Percentiles rank a stretch among this genome's conserved stretches.
Evolutionary conservation across 2,113 vertebrate species (phyloP).

Genomic region (Daubentonia madagascariensis): DNA sequence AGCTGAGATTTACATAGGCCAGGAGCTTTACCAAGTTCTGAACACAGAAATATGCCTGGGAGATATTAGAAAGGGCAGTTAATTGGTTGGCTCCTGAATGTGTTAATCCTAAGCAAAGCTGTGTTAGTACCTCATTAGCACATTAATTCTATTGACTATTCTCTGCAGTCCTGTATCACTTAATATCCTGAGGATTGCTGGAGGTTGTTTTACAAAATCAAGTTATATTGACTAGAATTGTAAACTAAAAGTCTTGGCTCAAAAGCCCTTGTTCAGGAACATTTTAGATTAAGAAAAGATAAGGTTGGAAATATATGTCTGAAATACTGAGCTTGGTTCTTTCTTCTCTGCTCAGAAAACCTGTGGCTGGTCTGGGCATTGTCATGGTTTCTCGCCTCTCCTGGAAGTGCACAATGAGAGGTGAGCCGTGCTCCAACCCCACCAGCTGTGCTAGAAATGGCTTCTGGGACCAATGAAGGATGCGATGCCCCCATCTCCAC

Average conservation of each 20-base stretch:
- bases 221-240: constrained; percentile 34
- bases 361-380: neutral
- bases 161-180: constrained; percentile 28
- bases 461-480: neutral
- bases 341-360: constrained; percentile 39
- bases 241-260: constrained; percentile 55
- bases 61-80: constrained; percentile 58
- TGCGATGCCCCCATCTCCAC: neutral
- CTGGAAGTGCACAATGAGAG: neutral
- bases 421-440: neutral
- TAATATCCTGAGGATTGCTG: constrained; percentile 48
- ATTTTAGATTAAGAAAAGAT: constrained; percentile 45
- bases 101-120: constrained; percentile 68
- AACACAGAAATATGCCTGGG: constrained; percentile 57
- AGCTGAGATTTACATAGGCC: constrained; percentile 40
- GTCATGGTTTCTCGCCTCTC: neutral
- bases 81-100: constrained; percentile 64
- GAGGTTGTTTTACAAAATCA: constrained; percentile 49
- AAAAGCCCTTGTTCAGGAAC: constrained; percentile 33
- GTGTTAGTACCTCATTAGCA: constrained; percentile 73
- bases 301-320: constrained; percentile 8
- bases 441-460: neutral
- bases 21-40: constrained; percentile 40
- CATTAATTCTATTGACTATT: constrained; percentile 56
- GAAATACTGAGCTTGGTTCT: neutral